Percentiles rank a stretch among this genome's conserved stretches.
Evolutionary conservation across 2,797 vertebrate genomes (phyloP).

Genomic region (Acanthornis magna): DNA sequence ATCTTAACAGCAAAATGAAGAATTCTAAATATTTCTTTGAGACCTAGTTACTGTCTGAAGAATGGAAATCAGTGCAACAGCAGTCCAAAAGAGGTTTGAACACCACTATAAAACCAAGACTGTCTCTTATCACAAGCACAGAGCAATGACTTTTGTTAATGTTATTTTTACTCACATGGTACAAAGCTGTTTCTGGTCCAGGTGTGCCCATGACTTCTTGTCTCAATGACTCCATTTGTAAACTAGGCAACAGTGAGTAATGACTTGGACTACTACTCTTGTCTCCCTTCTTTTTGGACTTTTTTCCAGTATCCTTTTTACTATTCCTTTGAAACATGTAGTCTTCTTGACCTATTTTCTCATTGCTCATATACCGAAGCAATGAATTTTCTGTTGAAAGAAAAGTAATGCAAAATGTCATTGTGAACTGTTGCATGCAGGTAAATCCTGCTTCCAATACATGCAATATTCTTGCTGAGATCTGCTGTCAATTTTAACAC

Average conservation of each 20-base stretch:
- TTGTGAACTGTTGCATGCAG: neutral
- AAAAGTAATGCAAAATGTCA: constrained; percentile 47
- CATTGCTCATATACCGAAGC: constrained; percentile 92
- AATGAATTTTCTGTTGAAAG: constrained; percentile 83
- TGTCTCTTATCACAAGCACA: neutral
- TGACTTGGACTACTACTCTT: constrained; percentile 94
- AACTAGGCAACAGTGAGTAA: constrained; percentile 88
- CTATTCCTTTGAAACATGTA: constrained; percentile 92
- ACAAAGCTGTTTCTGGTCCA: constrained; percentile 78
- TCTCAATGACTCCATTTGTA: constrained; percentile 90
- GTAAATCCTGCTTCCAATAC: neutral
- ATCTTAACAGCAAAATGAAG: neutral
- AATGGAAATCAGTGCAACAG: neutral
- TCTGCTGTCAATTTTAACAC: constrained; percentile 14
- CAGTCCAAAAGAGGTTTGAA: neutral
- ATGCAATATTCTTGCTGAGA: neutral
- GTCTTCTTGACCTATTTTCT: constrained; percentile 88
- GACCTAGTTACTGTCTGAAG: neutral
- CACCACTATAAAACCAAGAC: neutral
- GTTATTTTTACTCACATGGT: constrained; percentile 77
- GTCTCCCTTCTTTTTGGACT: constrained; percentile 93
- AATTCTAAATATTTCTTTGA: neutral
- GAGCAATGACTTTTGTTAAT: neutral
- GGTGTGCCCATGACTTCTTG: constrained; percentile 87
- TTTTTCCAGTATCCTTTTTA: constrained; percentile 93